Base-by-base conservation (phyloP, 2,113 vertebrate genomes). In the Cyprinodon brontotheroides region DNA sequence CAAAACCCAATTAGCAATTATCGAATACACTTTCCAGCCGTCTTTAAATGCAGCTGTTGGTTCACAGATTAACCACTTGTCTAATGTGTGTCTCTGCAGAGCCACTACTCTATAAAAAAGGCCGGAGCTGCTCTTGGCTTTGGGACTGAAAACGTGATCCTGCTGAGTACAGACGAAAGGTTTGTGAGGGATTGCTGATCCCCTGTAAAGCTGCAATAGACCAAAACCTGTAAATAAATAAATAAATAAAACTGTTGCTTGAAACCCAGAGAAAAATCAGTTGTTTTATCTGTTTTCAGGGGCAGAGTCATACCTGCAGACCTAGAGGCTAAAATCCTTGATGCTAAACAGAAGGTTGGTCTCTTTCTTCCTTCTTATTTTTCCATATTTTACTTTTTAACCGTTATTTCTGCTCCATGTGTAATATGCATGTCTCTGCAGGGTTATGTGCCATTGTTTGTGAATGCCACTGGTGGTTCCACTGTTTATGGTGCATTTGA, bases 31-130 rank as follows among this genome's bases (percentile, higher is more conserved):
- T 48, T 20, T 38, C 13, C 8, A 1, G 22, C 40, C 20, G 57
- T 57, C 6, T 8, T 3, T 53, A 13, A 62, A 62, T 38, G 17
- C 29, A 43, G 57, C 61, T 57, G 65, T 82, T 61, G 4, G 67
- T 2, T 76, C 62, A 48, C 5, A 5, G 11, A 17, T 59, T 29
- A 61, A 15, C 74, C 15, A 14, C 48, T n/a, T 53, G 14, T 38
- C 11, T 29, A 5, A n/a, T 62, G 22, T 79, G 15, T 84, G 61
- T 87, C 80, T 65, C 92, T 90, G 69, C 91, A 99, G 98, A 99
- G 98, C 91, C 98, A 99, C 93, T 99, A 99, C 87, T 99, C 98
- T 37, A 98, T 99, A 91, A 99, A 98, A 92, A 99, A 99, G 88
- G 96, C 98, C 40, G 98, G 98, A 72, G 96, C 97, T 65, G 97